phyloP scores from a whole-genome alignment of 2,113 vertebrate genomes.

The Xiphophorus hellerii region DNA sequence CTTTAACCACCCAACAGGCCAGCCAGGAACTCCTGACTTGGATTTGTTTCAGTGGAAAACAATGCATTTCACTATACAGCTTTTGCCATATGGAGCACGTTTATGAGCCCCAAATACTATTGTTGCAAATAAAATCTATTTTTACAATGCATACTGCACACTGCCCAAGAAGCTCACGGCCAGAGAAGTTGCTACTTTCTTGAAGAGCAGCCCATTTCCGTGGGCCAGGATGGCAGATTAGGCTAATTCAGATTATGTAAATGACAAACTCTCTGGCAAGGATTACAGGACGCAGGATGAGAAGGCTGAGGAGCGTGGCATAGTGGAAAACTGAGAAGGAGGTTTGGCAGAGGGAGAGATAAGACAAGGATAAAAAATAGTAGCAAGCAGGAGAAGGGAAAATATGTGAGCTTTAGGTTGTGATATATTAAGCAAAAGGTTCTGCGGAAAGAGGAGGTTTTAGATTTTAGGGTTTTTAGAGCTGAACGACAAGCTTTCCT shows the following conservation, averaged over 20 bases:
- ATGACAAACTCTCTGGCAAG: conserved; percentile 47
- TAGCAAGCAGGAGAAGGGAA: conserved; percentile 33
- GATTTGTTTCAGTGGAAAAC: conserved; percentile 36
- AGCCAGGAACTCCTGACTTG: conserved; percentile 1
- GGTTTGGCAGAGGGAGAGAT: conserved; percentile 41
- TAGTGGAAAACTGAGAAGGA: conserved; percentile 7
- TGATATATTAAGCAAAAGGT: conserved; percentile 2
- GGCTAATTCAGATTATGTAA: conserved; percentile 78
- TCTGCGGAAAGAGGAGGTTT: conserved; percentile 35
- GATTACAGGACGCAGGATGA: conserved; percentile 59
- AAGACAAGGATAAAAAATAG: conserved; percentile 28
- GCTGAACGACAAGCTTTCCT: conserved; percentile 19
- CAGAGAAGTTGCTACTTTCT: conserved; percentile 19
- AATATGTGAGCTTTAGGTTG: conserved; percentile 4
- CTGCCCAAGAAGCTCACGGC: background rate
- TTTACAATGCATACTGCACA: conserved; percentile 9
- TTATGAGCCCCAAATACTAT: conserved; percentile 21
- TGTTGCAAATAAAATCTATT: conserved; percentile 32
- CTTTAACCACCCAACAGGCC: conserved; percentile 38
- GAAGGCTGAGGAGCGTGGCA: conserved; percentile 24
- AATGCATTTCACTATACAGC: conserved; percentile 11
- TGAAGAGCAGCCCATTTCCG: conserved; percentile 33
- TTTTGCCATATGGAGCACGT: conserved; percentile 8
- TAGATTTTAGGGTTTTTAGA: conserved; percentile 31
- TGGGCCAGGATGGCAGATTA: conserved; percentile 66